Percentiles rank a stretch among this genome's conserved stretches.
phyloP scores from a whole-genome alignment of 2,113 vertebrate genomes.

The Ceyx margarethae region DNA sequence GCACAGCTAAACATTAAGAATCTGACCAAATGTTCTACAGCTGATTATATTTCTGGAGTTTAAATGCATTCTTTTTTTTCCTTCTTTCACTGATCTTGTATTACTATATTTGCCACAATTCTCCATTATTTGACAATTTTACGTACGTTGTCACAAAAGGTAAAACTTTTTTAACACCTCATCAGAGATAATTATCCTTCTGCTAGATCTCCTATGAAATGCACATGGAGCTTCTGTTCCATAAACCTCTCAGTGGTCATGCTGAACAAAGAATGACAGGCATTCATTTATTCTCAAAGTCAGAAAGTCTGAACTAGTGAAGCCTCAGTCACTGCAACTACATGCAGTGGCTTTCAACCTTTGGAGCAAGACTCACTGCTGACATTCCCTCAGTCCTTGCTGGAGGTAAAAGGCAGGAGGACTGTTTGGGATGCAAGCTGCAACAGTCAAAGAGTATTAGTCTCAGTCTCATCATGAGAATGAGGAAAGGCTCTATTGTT shows the following conservation, averaged over 20 bases:
- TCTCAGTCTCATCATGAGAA: background rate
- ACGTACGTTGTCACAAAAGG: background rate
- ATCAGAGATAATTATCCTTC: background rate
- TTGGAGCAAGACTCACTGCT: background rate
- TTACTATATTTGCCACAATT: background rate
- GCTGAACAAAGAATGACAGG: background rate
- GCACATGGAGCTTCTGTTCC: background rate
- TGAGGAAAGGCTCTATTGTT: background rate
- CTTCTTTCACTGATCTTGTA: background rate
- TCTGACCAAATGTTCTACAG: background rate
- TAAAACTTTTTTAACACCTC: background rate
- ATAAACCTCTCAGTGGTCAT: background rate
- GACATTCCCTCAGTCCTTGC: background rate
- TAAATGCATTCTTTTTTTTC: background rate
- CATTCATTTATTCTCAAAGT: background rate
- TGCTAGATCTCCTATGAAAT: background rate
- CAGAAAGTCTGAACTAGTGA: background rate
- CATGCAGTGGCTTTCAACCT: background rate
- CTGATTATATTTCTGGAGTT: background rate
- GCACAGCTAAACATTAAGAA: background rate
- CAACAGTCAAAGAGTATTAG: background rate
- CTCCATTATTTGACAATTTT: background rate
- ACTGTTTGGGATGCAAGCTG: background rate
- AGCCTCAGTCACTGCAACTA: background rate
- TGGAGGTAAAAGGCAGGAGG: background rate